phyloP scores from a whole-genome alignment of 2,113 vertebrate genomes.

The Gyps fulvus region DNA sequence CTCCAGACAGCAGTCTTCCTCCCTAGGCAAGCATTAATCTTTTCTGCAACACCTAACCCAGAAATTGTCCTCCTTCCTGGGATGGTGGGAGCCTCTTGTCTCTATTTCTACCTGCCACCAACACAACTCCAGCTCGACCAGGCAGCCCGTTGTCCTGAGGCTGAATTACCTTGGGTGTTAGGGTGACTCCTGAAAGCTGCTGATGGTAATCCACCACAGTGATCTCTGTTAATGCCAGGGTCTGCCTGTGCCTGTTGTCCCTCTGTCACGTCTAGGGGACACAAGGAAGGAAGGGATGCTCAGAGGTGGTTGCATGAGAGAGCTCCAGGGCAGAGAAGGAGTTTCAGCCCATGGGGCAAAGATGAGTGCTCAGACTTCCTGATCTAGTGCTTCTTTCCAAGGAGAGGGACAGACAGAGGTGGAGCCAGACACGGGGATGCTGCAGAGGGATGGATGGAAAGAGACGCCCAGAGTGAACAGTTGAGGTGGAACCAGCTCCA shows the following conservation, averaged over 20 bases:
- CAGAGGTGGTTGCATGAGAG: neutral
- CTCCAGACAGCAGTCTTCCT: neutral
- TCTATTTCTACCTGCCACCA: neutral
- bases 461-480: neutral
- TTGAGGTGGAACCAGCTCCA: neutral
- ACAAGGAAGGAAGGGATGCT: neutral
- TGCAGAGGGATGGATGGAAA: neutral
- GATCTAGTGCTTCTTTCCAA: neutral
- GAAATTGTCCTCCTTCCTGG: neutral
- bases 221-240: neutral
- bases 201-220: neutral
- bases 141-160: neutral
- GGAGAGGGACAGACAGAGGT: neutral
- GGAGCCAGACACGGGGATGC: neutral
- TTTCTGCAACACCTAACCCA: neutral
- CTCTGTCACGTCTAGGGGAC: accelerated
- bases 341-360: neutral
- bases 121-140: neutral
- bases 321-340: neutral
- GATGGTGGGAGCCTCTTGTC: neutral
- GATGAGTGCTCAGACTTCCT: neutral
- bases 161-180: neutral
- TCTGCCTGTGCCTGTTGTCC: neutral
- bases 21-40: neutral
- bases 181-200: neutral